Conservation (phyloP, 2,113 vertebrate species). For the Campylorhamphus procurvoides region DNA sequence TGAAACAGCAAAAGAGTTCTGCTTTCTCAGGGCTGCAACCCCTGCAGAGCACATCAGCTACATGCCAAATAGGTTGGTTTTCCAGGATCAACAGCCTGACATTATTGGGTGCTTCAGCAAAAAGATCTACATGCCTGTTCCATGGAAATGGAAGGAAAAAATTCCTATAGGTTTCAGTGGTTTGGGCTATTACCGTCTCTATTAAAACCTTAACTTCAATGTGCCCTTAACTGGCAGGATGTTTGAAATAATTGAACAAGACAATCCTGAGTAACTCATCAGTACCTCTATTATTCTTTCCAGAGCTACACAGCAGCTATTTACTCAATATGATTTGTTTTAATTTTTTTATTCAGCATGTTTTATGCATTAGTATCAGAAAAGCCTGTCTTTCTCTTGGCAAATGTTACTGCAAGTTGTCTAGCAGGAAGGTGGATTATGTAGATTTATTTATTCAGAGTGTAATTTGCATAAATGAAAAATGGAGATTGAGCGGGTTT, state of each 20-base stretch:
- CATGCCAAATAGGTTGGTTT: neutral
- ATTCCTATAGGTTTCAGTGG: neutral
- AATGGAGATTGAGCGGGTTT: constrained; percentile 62
- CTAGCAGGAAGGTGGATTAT: constrained; percentile 69
- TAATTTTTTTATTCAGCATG: constrained; percentile 49
- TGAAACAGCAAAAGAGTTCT: neutral
- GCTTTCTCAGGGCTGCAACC: neutral
- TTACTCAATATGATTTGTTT: constrained; percentile 63
- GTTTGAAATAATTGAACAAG: constrained; percentile 31
- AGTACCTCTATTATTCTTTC: constrained; percentile 21
- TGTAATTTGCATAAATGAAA: constrained; percentile 72
- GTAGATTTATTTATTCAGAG: constrained; percentile 71
- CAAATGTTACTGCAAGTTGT: constrained; percentile 67
- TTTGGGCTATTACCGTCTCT: neutral
- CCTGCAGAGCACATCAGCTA: neutral
- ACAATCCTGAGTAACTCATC: constrained; percentile 30
- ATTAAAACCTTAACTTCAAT: constrained; percentile 22
- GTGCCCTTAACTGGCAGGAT: neutral
- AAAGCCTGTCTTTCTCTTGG: constrained; percentile 67
- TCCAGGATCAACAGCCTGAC: neutral
- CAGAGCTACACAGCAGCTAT: constrained; percentile 32
- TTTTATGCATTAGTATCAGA: constrained; percentile 71
- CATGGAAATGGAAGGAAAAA: neutral
- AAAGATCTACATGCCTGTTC: neutral
- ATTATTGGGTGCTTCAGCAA: neutral